Evolutionary conservation across 2,113 vertebrate species (phyloP), one percentile per base, ranked within the genome.

Genomic region (Miniopterus natalensis): DNA sequence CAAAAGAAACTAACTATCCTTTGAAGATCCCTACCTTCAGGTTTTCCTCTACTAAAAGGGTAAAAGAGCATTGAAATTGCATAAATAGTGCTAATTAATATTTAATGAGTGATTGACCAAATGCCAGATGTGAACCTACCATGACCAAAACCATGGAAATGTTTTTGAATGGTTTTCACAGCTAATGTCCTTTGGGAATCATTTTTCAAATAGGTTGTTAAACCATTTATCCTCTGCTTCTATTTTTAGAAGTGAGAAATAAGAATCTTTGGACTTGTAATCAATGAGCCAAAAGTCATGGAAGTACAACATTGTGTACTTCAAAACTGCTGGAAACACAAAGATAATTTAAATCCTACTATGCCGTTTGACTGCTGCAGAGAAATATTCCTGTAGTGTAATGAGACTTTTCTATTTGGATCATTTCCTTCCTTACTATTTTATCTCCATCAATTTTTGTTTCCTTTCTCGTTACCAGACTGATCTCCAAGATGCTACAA

Each of bases 51-150:
- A 89, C 84, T 87, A 66, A 94, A 86, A 86, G 71, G 29, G n/a
- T 92, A 87, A 91, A 91, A 77, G 42, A 95, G 45, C 86, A 90
- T 88, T 92, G 42, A 75, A 96, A 93, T 95, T 93, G 65, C 57
- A 87, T 95, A 92, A 90, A 95, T 92, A 88, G 92, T 77, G 9
- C 40, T 81, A 90, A 96, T 97, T 95, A 96, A 92, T 97, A 92
- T 81, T 96, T 97, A 96, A 95, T 88, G 80, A 96, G 12, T 42
- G 21, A 92, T 74, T 96, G 96, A 93, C 87, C 94, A 93, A 95
- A 93, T 95, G 92, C 94, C 96, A 95, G 92, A 87, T 93, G 92
- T 95, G 90, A 95, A 85, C 71, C 42, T 65, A 91, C 92, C 47
- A 0, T 95, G 95, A 92, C 78, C 49, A 94, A 96, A 95, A 85